Conservation (phyloP, 2,888 invertebrate genomes). For the Gandaritis pyraliata region DNA sequence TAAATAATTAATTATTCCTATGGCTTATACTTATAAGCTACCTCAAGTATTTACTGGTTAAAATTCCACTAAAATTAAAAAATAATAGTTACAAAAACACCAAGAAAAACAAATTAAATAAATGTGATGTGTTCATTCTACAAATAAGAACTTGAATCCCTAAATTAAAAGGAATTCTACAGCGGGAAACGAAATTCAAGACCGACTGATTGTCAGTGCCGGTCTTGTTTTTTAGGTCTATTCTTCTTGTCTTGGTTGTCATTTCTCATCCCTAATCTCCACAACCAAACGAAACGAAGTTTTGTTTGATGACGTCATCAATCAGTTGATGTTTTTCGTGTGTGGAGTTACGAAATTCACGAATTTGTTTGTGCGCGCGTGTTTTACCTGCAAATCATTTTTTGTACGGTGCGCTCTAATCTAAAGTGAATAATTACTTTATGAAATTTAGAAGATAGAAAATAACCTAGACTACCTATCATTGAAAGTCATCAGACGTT, state of each 20-base stretch:
- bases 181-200: background rate
- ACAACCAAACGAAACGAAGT: too few species aligned
- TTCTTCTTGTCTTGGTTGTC: background rate
- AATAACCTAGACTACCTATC: constrained; percentile 34
- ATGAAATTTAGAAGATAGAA: constrained; percentile 21
- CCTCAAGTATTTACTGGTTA: too few species aligned
- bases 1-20: too few species aligned
- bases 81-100: too few species aligned
- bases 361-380: constrained; percentile 49
- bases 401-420: constrained; percentile 47
- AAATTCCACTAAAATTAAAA: too few species aligned
- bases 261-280: constrained; percentile 21
- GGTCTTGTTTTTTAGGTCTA: background rate
- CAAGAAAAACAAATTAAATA: too few species aligned
- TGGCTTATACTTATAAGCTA: too few species aligned
- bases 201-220: background rate
- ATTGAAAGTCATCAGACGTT: constrained; percentile 56
- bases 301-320: constrained; percentile 81
- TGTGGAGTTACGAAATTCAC: constrained; percentile 66
- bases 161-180: too few species aligned
- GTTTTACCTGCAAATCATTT: constrained; percentile 50
- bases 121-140: too few species aligned
- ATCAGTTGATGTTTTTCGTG: constrained; percentile 78
- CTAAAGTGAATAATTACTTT: constrained; percentile 23
- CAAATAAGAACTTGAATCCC: too few species aligned